Evolutionary conservation across 2,888 invertebrate species (phyloP).

Genomic region (Epinotia nisella): DNA sequence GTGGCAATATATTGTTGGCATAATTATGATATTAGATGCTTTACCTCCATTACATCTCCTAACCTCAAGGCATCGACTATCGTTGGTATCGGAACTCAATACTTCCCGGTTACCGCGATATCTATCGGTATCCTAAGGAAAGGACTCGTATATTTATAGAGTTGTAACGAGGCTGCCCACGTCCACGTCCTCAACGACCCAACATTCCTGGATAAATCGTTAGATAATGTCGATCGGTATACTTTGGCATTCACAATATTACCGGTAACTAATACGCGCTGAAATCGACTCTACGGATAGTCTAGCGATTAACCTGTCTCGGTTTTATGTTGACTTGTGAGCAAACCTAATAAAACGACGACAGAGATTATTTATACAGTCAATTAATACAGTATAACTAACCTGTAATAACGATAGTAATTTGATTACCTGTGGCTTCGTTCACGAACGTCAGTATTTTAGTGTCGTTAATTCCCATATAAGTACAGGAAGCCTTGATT

Average conservation of each 20-base stretch:
- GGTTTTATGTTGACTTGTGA: conserved; percentile 15
- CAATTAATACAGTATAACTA: conserved; percentile 21
- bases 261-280: conserved; percentile 11
- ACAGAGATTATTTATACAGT: conserved; percentile 33
- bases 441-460: conserved; percentile 12
- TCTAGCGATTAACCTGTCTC: conserved; percentile 19
- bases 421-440: conserved; percentile 11
- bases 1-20: neutral
- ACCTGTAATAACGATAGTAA: conserved; percentile 17
- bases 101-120: conserved; percentile 23
- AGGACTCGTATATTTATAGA: conserved; percentile 52
- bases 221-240: conserved; percentile 50
- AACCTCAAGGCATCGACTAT: conserved; percentile 2
- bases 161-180: conserved; percentile 55
- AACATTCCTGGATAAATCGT: conserved; percentile 65
- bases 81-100: neutral
- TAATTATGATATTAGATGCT: conserved; percentile 4
- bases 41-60: neutral
- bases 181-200: conserved; percentile 52
- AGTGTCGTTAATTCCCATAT: conserved; percentile 9
- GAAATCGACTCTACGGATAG: conserved; percentile 16
- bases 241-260: conserved; percentile 21
- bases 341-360: conserved; percentile 22
- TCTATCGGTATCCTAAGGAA: conserved; percentile 26
- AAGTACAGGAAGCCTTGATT: conserved; percentile 28